Evolutionary conservation across 2,888 invertebrate species (phyloP).

Genomic region (Chrysopilus asiliformis): DNA sequence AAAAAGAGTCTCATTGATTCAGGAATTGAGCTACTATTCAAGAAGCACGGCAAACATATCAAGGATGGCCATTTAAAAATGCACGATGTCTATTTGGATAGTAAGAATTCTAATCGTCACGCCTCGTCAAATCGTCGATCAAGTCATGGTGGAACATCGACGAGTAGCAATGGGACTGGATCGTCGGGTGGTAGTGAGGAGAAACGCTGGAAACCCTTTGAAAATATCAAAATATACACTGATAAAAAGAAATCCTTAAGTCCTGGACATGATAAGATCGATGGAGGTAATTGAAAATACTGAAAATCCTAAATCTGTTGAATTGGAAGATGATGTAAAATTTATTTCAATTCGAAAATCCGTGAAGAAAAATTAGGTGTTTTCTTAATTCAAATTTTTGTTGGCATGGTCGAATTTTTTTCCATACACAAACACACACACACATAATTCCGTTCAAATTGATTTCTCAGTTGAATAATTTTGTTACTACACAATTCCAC

Average conservation of each 20-base stretch:
- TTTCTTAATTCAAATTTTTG: too few relatives aligned
- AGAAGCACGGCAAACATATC: conserved; percentile 16
- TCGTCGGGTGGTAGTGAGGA: conserved; percentile 7
- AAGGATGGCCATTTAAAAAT: conserved; percentile 12
- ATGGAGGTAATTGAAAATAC: conserved; percentile 2
- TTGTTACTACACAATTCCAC: too few relatives aligned
- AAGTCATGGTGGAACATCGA: too few relatives aligned
- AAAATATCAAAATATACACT: conserved; percentile 18
- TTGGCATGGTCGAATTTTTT: too few relatives aligned
- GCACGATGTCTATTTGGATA: conserved; percentile 9
- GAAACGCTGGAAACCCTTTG: conserved; percentile 18
- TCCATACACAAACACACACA: too few relatives aligned
- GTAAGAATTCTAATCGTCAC: conserved; percentile 2
- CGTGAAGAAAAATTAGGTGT: too few relatives aligned
- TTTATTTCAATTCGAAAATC: too few relatives aligned
- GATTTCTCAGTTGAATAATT: too few relatives aligned
- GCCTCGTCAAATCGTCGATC: too few relatives aligned
- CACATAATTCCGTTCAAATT: too few relatives aligned
- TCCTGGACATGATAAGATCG: conserved; percentile 6
- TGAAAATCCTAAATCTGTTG: too few relatives aligned
- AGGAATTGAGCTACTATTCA: conserved; percentile 18
- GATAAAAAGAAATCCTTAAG: conserved; percentile 13
- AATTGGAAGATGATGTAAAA: too few relatives aligned
- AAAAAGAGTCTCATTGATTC: conserved; percentile 18
- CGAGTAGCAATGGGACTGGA: neutral